Conservation (phyloP, 2,113 vertebrate genomes). For the Cyanoliseus patagonus region DNA sequence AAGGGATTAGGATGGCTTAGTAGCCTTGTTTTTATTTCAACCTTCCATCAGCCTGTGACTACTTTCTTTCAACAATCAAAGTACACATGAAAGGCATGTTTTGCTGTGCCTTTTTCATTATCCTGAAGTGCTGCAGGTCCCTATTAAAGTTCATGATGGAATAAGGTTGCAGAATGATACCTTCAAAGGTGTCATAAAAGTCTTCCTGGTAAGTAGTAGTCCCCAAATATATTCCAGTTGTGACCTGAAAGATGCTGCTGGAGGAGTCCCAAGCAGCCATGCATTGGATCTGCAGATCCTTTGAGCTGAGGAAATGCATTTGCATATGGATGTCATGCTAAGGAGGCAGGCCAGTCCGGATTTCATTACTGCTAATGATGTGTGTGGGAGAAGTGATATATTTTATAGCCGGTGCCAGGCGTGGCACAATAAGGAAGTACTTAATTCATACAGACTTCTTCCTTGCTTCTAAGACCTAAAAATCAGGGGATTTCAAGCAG, state of each 20-base stretch:
- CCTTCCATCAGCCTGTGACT: neutral
- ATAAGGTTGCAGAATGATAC: neutral
- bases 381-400: slow-evolving; percentile 52
- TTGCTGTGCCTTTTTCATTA: slow-evolving; percentile 11
- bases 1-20: neutral
- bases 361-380: slow-evolving; percentile 54
- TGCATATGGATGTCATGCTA: slow-evolving; percentile 52
- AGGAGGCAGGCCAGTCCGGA: slow-evolving; percentile 9
- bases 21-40: neutral
- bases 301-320: slow-evolving; percentile 22
- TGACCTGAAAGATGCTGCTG: neutral
- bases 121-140: neutral
- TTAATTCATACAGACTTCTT: neutral
- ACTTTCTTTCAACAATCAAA: slow-evolving; percentile 2
- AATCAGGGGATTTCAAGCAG: neutral
- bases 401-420: slow-evolving; percentile 18
- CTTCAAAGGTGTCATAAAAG: slow-evolving; percentile 30
- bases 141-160: neutral
- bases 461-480: neutral
- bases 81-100: slow-evolving; percentile 7
- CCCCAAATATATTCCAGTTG: slow-evolving; percentile 27
- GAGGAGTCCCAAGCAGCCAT: neutral
- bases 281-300: neutral
- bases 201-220: neutral
- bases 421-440: slow-evolving; percentile 23